A percentile compares a stretch with the other conserved stretches of the same genome.
Conservation (phyloP, 2,888 invertebrate species). For the Lutraria lutraria region DNA sequence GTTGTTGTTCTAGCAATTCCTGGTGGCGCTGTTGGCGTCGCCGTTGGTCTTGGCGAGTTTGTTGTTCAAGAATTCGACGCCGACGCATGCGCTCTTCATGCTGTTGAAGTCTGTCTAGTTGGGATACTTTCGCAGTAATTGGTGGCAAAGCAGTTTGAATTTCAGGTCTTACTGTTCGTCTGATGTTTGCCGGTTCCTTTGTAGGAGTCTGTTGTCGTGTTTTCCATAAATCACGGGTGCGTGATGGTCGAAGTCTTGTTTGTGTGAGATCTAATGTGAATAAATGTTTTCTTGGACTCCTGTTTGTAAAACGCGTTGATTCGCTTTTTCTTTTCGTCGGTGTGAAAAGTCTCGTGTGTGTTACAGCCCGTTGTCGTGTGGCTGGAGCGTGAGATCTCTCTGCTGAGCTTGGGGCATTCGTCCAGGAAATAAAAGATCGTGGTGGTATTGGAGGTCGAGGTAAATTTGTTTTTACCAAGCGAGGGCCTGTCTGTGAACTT, state of each 20-base stretch:
- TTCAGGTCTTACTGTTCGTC: neutral
- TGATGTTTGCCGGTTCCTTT: neutral
- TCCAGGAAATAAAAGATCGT: slow-evolving; percentile 52
- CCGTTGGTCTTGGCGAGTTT: slow-evolving; percentile 40
- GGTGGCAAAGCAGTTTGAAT: slow-evolving; percentile 20
- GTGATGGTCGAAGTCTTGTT: slow-evolving; percentile 10
- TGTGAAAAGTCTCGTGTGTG: slow-evolving; percentile 38
- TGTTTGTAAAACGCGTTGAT: slow-evolving; percentile 23
- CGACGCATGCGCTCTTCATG: slow-evolving; percentile 42
- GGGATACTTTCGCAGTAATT: slow-evolving; percentile 20
- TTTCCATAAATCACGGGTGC: neutral
- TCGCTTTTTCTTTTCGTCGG: neutral
- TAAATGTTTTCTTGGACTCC: slow-evolving; percentile 18
- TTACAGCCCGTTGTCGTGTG: neutral
- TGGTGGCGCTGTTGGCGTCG: slow-evolving; percentile 48
- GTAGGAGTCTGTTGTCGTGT: neutral
- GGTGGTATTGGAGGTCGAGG: slow-evolving; percentile 43
- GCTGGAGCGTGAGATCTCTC: slow-evolving; percentile 27
- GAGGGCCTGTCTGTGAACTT: slow-evolving; percentile 34
- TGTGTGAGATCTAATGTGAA: slow-evolving; percentile 40
- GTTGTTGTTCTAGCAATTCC: slow-evolving; percentile 44
- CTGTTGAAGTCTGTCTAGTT: slow-evolving; percentile 44
- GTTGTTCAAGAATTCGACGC: slow-evolving; percentile 35
- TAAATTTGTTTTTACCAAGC: slow-evolving; percentile 34
- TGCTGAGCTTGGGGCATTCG: slow-evolving; percentile 17